Evolutionary conservation across 2,797 vertebrate genomes (phyloP).

Genomic region (Aeoliscus strigatus): DNA sequence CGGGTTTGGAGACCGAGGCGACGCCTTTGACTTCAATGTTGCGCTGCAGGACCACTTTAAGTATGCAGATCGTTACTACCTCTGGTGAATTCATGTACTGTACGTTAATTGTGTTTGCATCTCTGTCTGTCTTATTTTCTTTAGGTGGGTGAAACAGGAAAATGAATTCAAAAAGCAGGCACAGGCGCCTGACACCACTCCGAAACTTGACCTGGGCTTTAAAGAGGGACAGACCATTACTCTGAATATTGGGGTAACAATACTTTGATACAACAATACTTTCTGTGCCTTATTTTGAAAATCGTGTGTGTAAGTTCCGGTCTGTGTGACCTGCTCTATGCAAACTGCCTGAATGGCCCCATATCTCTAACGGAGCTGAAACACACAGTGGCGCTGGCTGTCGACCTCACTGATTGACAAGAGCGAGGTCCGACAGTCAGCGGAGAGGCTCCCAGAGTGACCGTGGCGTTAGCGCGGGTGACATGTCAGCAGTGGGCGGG

Average conservation of each 20-base stretch:
- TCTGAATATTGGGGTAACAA: conserved; percentile 90
- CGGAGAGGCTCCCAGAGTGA: too few relatives aligned
- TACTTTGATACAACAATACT: neutral
- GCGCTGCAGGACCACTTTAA: conserved; percentile 98
- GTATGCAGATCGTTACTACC: conserved; percentile 69
- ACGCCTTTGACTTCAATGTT: conserved; percentile 97
- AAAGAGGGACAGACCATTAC: conserved; percentile 99
- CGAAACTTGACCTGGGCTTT: conserved; percentile 95
- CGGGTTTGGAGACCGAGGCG: conserved; percentile 91
- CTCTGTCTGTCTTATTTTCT: neutral
- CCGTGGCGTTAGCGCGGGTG: too few relatives aligned
- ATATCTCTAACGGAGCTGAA: too few relatives aligned
- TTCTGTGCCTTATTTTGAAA: too few relatives aligned
- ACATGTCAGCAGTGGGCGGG: too few relatives aligned
- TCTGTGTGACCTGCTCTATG: too few relatives aligned
- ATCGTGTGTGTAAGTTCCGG: too few relatives aligned
- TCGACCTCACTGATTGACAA: too few relatives aligned
- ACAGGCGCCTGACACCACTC: conserved; percentile 82
- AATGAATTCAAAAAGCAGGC: conserved; percentile 87
- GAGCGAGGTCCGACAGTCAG: too few relatives aligned
- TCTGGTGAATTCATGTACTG: neutral
- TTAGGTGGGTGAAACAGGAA: conserved; percentile 97
- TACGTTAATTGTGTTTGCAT: neutral
- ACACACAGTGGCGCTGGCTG: too few relatives aligned
- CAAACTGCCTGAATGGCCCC: too few relatives aligned